Evolutionary conservation across 2,888 invertebrate species (phyloP), one percentile per base, ranked within the genome.

Genomic region (Harmothoe impar): DNA sequence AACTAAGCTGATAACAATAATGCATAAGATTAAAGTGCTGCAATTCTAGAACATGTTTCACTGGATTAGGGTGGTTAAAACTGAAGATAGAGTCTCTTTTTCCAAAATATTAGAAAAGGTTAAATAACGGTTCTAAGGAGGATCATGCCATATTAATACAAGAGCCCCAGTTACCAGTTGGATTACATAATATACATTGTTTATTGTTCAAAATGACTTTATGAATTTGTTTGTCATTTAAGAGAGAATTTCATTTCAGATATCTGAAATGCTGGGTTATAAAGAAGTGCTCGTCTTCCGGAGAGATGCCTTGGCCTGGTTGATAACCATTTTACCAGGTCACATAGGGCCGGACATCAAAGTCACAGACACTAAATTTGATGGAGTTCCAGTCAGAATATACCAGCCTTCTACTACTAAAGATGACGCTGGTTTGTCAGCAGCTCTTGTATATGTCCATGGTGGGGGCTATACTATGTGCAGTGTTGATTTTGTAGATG

Each of bases 401-500:
- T 51, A 43, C 52, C 29, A 35, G 25, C 43, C 33, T 51, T 25
- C 17, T 52, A 51, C 78, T 33, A 10, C 5, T 43, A 17, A 10
- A 29, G 31, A 85, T 23, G 29, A 1, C 33, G 23, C 20, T 23
- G n/a, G 1, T 35, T 7, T 51, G 23, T 20, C 23, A 25, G 15
- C 35, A 51, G 52, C 20, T 35, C 20, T 85, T 43, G 85, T 85
- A 15, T 85, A 85, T 35, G 29, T 85, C 29, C 85, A 85, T 52
- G 85, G 85, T 43, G 85, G 52, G 17, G 85, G 85, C 17, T 51
- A 31, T 43, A 35, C 35, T 85, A 1, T 85, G 17, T 43, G 43
- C 3, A 29, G 31, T n/a, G 52, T 35, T 52, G n/a, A 43, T 7
- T 29, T 52, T 43, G 17, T 3, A 33, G 35, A 85, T 51, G 17